Conservation (phyloP, 1,140 invertebrate species). For the Musca vetustissima region DNA sequence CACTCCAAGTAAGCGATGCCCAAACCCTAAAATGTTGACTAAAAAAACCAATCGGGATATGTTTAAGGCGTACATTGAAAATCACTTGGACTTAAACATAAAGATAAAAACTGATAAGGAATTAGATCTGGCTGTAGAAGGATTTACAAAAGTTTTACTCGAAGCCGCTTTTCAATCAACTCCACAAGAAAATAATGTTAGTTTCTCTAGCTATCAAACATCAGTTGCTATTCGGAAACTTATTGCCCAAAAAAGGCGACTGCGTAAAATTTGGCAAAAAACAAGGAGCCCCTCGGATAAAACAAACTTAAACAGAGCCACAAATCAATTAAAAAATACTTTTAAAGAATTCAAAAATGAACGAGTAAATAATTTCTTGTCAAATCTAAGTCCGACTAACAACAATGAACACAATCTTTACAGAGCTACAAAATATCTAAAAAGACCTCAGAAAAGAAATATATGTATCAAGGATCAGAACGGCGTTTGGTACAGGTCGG, state of each 20-base stretch:
- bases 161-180: not conserved
- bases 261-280: not conserved
- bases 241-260: not conserved
- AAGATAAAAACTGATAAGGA: not conserved
- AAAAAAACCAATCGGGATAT: not conserved
- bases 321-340: not conserved
- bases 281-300: not conserved
- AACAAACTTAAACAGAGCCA: not conserved
- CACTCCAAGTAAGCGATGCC: not conserved
- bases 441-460: conserved; percentile 23
- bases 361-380: not conserved
- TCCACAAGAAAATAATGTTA: not conserved
- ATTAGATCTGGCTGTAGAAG: not conserved
- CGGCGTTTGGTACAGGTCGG: conserved; percentile 18
- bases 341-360: not conserved
- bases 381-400: not conserved
- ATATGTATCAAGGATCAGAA: conserved; percentile 3
- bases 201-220: not conserved
- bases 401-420: conserved; percentile 7
- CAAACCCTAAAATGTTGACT: not conserved
- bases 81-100: not conserved
- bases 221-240: not conserved
- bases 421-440: conserved; percentile 26
- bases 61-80: not conserved
- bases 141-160: not conserved